Conservation (phyloP, 1,140 invertebrate genomes). For the Dryas iulia region DNA sequence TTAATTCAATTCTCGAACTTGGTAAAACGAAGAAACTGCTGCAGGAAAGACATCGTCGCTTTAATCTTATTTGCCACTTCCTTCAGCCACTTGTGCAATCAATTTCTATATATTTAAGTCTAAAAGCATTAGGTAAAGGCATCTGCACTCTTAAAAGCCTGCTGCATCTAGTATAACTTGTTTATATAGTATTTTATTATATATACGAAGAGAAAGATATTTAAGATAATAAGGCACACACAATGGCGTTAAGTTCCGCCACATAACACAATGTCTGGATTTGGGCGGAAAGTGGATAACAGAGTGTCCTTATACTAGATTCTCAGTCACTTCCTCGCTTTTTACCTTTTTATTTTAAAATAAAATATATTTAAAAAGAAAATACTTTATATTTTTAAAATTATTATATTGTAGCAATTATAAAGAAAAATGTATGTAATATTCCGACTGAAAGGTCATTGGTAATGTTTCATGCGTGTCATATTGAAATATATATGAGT, state of each 20-base stretch:
- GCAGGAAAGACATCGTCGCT: not conserved
- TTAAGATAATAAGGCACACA: too few species aligned
- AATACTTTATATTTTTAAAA: not conserved
- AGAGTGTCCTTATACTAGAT: too few species aligned
- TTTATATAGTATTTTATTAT: too few species aligned
- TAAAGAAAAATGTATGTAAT: not conserved
- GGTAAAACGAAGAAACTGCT: not conserved
- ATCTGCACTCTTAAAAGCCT: not conserved
- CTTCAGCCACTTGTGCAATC: not conserved
- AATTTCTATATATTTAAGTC: not conserved
- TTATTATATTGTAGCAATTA: not conserved
- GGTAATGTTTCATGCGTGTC: constrained; percentile 19
- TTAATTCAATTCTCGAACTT: not conserved
- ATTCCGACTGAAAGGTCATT: not conserved
- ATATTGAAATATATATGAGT: constrained; percentile 11
- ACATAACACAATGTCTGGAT: too few species aligned
- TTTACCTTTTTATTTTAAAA: too few species aligned
- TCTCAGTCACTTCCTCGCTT: too few species aligned
- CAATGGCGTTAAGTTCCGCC: too few species aligned
- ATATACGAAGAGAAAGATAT: too few species aligned
- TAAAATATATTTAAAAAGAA: too few species aligned
- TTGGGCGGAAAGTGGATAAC: too few species aligned
- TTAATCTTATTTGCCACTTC: not conserved
- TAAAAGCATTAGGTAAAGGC: not conserved
- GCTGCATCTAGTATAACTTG: too few species aligned